These are phyloP conservation scores for Hephaestus fuliginosus DNA, from an alignment of 2,797 vertebrate genomes.

Conservation along the genomic window DNA sequence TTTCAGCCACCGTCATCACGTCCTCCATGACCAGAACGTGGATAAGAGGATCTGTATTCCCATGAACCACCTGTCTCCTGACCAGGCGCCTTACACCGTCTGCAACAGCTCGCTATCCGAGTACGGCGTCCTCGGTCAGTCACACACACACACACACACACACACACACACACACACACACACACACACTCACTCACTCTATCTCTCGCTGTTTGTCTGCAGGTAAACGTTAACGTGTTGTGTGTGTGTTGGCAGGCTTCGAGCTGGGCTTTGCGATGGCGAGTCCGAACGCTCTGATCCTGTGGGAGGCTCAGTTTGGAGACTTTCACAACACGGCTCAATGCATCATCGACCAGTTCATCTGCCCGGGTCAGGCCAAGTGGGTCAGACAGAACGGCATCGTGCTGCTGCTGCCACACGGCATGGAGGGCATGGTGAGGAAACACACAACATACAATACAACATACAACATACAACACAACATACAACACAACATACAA, in stretches of 20 bases:
- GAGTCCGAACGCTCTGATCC: slow-evolving; percentile 91
- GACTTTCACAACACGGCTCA: slow-evolving; percentile 95
- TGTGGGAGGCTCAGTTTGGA: slow-evolving; percentile 95
- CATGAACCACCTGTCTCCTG: slow-evolving; percentile 94
- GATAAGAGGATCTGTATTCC: slow-evolving; percentile 96
- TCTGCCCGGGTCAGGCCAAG: slow-evolving; percentile 92
- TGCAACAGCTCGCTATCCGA: slow-evolving; percentile 98
- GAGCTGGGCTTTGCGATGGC: slow-evolving; percentile 93
- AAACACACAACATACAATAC: too few species aligned
- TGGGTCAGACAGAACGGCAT: slow-evolving; percentile 95
- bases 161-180: too few species aligned
- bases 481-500: too few species aligned
- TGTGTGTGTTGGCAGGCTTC: slow-evolving; percentile 82
- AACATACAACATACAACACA: too few species aligned
- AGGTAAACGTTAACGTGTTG: background rate
- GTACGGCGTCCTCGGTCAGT: slow-evolving; percentile 92
- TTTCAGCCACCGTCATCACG: slow-evolving; percentile 94
- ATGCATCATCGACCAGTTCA: slow-evolving; percentile 96
- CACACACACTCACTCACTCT: too few species aligned
- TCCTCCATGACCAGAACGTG: slow-evolving; percentile 96
- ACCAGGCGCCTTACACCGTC: slow-evolving; percentile 95
- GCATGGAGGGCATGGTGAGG: slow-evolving; percentile 94
- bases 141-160: too few species aligned
- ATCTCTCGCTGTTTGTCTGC: background rate
- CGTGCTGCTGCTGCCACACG: slow-evolving; percentile 91